Evolutionary conservation across 2,797 vertebrate genomes (phyloP).

Genomic region (Macroramphosus scolopax): DNA sequence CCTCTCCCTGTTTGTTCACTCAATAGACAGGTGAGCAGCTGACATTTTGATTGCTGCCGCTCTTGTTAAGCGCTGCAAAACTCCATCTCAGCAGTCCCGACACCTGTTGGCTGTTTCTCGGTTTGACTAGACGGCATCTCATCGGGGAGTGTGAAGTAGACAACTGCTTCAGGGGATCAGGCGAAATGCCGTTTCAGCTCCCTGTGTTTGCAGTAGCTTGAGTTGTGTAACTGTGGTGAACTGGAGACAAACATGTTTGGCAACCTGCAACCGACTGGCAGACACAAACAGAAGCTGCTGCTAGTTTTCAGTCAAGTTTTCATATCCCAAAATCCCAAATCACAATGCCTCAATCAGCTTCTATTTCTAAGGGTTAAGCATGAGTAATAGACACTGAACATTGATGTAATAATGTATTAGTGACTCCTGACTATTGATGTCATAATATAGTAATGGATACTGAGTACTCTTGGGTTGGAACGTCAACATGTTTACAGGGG

Average conservation of each 20-base stretch:
- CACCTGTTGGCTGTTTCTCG: constrained; percentile 45
- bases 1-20: constrained; percentile 17
- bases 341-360: too few relatives aligned
- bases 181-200: constrained; percentile 35
- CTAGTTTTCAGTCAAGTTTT: too few relatives aligned
- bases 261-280: constrained; percentile 20
- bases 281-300: constrained; percentile 24
- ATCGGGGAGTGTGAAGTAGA: constrained; percentile 23
- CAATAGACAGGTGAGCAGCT: constrained; percentile 24
- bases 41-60: constrained; percentile 18
- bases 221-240: constrained; percentile 28
- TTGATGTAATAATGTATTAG: too few relatives aligned
- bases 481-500: too few relatives aligned
- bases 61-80: constrained; percentile 21
- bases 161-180: constrained; percentile 30
- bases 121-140: constrained; percentile 45
- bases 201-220: constrained; percentile 33
- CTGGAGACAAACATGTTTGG: constrained; percentile 32
- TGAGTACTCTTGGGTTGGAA: too few relatives aligned
- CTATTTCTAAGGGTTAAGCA: too few relatives aligned
- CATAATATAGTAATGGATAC: too few relatives aligned
- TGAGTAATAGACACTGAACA: too few relatives aligned
- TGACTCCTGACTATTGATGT: too few relatives aligned
- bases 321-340: too few relatives aligned
- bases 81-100: constrained; percentile 34